A percentile compares a stretch with the other conserved stretches of the same genome.
Evolutionary conservation across 2,888 invertebrate genomes (phyloP).

Genomic region (Dermolepida albohirtum): DNA sequence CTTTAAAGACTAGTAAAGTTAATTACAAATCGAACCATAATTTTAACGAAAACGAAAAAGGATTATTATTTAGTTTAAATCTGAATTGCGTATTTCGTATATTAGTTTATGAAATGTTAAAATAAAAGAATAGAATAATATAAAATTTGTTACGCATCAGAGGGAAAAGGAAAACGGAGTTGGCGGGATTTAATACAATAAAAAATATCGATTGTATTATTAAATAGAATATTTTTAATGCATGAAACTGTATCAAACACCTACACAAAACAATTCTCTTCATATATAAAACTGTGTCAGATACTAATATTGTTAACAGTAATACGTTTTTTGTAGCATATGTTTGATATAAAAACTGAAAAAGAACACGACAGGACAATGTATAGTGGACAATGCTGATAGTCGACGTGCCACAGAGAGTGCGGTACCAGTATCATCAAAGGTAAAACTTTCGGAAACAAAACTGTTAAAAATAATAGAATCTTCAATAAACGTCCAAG

Average conservation of each 20-base stretch:
- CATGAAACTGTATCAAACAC: constrained; percentile 13
- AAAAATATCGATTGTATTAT: background rate
- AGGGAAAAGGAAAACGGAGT: too few relatives aligned
- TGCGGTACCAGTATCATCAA: constrained; percentile 5
- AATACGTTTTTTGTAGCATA: constrained; percentile 7
- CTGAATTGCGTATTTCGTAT: too few relatives aligned
- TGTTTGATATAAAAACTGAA: constrained; percentile 27
- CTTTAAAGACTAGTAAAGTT: too few relatives aligned
- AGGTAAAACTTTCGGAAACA: constrained; percentile 35
- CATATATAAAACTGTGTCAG: constrained; percentile 28
- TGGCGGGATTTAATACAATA: background rate
- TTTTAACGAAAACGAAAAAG: too few relatives aligned
- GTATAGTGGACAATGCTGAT: constrained; percentile 15
- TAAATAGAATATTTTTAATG: constrained; percentile 6
- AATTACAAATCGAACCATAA: too few relatives aligned
- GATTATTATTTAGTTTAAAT: too few relatives aligned
- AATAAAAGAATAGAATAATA: too few relatives aligned
- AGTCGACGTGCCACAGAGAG: constrained; percentile 20
- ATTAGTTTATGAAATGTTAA: too few relatives aligned
- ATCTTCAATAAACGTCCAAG: constrained; percentile 41
- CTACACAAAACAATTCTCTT: background rate
- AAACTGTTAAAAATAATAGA: constrained; percentile 43
- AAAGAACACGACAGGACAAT: constrained; percentile 18
- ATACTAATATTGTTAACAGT: constrained; percentile 31
- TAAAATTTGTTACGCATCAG: too few relatives aligned